Evolutionary conservation across 53 echinoderm and acorn worm genomes (phyloP), one percentile per base, ranked within the genome.

Genomic region (Antedon mediterranea): DNA sequence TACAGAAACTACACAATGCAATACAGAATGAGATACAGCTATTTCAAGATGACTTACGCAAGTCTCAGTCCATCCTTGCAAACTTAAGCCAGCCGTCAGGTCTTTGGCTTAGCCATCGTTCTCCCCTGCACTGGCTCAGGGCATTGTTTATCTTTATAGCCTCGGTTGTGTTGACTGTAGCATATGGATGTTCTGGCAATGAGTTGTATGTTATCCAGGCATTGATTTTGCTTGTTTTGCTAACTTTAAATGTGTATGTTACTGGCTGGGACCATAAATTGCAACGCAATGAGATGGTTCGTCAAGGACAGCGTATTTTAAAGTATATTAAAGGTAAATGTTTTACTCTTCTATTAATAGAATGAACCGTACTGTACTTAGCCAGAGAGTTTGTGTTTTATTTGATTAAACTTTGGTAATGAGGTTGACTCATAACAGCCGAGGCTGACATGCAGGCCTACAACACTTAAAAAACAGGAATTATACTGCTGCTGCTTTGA

Each of bases 261-360:
- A 88, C 84, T 31, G 85, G 86, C 15, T 90, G 90, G 88, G 89
- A 93, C 71, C 73, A 77, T 30, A 81, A 34, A 18, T 85, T 93
- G 78, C 81, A 87, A 30, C 75, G 86, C 15, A 82, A 74, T 9
- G 94, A 93, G 71, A 79, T 90, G 73, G 71, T 88, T 2, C 78
- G 81, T 28, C 88, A 84, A 41, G 79, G 90, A 6, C 79, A 82
- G 30, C 82, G 77, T 18, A 42, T 93, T 11, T 70, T 93, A 76
- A 85, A 82, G 30, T 78, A 86, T 30, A 43, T 93, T 3, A 73
- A 85, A 89, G 94, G 93, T 37, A 37, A n/a, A n/a, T n/a, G n/a
- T n/a, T n/a, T n/a, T n/a, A n/a, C 37, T 37, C 11, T 37, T 37
- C 37, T 6, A 6, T n/a, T n/a, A 11, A 4, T n/a, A n/a, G n/a